These are phyloP conservation scores for Chloropsis cyanopogon DNA, from an alignment of 2,113 vertebrate species.

Conservation along the genomic window DNA sequence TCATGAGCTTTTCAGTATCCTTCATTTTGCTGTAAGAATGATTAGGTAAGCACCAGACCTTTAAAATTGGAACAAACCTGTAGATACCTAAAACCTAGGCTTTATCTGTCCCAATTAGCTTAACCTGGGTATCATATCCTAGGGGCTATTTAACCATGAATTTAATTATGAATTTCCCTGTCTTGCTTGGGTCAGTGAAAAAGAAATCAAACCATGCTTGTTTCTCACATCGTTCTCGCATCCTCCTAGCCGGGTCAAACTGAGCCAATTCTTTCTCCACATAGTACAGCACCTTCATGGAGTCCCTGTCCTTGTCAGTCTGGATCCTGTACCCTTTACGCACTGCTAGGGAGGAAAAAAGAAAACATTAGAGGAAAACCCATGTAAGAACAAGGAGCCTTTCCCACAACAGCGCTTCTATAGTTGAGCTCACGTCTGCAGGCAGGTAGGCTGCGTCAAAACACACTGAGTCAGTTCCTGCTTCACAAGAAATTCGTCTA, in stretches of 20 bases:
- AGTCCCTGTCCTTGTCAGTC: slow-evolving; percentile 86
- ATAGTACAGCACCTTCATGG: slow-evolving; percentile 93
- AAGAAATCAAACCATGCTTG: neutral
- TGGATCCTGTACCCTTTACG: slow-evolving; percentile 89
- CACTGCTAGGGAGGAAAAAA: slow-evolving; percentile 69
- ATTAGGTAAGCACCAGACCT: neutral
- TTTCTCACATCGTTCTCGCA: slow-evolving; percentile 88
- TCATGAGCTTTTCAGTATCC: neutral
- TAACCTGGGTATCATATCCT: neutral
- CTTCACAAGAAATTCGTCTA: neutral
- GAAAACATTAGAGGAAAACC: neutral
- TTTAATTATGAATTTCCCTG: neutral
- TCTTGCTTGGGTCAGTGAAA: neutral
- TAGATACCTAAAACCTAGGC: neutral
- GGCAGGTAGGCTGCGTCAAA: slow-evolving; percentile 21
- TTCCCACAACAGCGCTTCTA: neutral
- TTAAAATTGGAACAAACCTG: neutral
- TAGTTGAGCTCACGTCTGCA: neutral
- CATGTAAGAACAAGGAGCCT: neutral
- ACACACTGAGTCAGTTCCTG: slow-evolving; percentile 19
- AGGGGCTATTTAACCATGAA: neutral
- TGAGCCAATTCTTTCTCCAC: slow-evolving; percentile 91
- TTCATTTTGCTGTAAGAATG: neutral
- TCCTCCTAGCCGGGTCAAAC: slow-evolving; percentile 82
- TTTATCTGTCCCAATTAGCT: neutral